A percentile compares a stretch with the other conserved stretches of the same genome.
Evolutionary conservation across 2,888 invertebrate genomes (phyloP).

Genomic region (Lasioglossum lativentre): DNA sequence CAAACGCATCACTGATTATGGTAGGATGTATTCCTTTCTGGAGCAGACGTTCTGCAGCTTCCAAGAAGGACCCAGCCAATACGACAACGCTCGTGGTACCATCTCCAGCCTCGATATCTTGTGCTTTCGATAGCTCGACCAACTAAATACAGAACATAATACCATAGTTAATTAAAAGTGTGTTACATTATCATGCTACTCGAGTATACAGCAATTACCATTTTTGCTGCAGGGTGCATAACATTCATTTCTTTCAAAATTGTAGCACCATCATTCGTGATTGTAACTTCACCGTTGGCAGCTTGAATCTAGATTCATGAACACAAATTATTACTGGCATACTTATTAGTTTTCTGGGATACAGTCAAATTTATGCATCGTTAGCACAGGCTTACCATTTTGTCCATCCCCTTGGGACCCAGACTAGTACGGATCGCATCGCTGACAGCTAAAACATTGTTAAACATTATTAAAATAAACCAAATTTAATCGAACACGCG

Average conservation of each 20-base stretch:
- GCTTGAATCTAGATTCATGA: conserved; percentile 92
- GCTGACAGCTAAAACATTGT: conserved; percentile 93
- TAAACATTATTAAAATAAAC: background rate
- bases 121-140: conserved; percentile 98
- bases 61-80: conserved; percentile 97
- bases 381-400: conserved; percentile 91
- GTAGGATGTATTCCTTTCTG: conserved; percentile 98
- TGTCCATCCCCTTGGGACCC: conserved; percentile 99
- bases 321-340: background rate
- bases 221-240: conserved; percentile 99
- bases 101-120: conserved; percentile 99
- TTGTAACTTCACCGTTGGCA: conserved; percentile 98
- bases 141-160: conserved; percentile 86
- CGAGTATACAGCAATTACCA: conserved; percentile 87
- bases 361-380: background rate
- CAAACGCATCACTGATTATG: conserved; percentile 98
- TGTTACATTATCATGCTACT: background rate
- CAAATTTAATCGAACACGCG: background rate
- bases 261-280: conserved; percentile 99
- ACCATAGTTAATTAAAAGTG: background rate
- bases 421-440: conserved; percentile 99
- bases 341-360: background rate
- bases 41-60: conserved; percentile 96
- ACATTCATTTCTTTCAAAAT: conserved; percentile 99
- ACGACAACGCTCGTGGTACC: conserved; percentile 99